A percentile compares a stretch with the other conserved stretches of the same genome.
phyloP scores from a whole-genome alignment of 2,888 invertebrate species.

The Halictus ligatus region DNA sequence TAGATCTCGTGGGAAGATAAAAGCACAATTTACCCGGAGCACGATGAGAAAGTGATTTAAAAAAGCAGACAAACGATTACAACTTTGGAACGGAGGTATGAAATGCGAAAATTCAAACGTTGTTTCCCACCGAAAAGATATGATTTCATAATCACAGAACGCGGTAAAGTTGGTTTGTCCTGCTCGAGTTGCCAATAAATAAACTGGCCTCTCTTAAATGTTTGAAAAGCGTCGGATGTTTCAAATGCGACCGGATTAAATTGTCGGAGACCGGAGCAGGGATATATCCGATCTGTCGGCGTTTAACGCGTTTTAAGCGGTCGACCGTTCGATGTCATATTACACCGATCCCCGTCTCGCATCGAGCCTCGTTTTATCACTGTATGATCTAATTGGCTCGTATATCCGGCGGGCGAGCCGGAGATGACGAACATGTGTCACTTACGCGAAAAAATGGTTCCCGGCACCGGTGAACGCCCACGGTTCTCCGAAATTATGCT shows the following conservation, averaged over 20 bases:
- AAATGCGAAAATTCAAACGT: too few relatives aligned
- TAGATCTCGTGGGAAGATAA: too few relatives aligned
- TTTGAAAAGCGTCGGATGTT: neutral
- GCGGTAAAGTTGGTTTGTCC: neutral
- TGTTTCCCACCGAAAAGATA: too few relatives aligned
- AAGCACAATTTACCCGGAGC: too few relatives aligned
- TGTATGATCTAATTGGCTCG: neutral
- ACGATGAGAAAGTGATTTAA: too few relatives aligned
- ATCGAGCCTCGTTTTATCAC: neutral
- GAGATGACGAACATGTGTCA: too few relatives aligned
- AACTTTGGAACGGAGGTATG: too few relatives aligned
- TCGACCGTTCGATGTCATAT: neutral
- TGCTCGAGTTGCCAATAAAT: neutral
- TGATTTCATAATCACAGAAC: too few relatives aligned
- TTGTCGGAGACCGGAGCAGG: neutral
- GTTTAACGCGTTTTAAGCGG: neutral
- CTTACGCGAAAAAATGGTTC: too few relatives aligned
- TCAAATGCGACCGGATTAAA: neutral
- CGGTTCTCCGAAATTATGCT: neutral
- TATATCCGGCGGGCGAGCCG: neutral
- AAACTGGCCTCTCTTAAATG: neutral
- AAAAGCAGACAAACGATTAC: too few relatives aligned
- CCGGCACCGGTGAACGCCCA: neutral
- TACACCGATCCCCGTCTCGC: neutral
- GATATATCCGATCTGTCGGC: neutral